A percentile compares a stretch with the other conserved stretches of the same genome.
Evolutionary conservation across 2,113 vertebrate genomes (phyloP).

Genomic region (Tragelaphus imberbis): DNA sequence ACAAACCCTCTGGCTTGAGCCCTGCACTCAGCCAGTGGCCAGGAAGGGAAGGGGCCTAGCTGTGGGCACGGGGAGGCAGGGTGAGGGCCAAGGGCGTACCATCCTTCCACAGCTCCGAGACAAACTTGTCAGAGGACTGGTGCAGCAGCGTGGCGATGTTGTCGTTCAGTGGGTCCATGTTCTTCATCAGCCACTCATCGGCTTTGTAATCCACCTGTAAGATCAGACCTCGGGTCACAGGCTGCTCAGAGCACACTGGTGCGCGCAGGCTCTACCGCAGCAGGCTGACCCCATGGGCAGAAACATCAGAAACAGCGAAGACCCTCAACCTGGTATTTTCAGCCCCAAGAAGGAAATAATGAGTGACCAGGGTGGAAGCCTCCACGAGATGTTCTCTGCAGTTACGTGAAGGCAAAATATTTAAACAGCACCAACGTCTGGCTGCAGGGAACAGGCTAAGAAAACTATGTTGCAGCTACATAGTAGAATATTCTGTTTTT

Average conservation of each 20-base stretch:
- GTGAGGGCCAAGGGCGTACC: constrained; percentile 83
- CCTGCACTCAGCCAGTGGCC: not conserved
- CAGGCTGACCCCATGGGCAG: rapidly evolving
- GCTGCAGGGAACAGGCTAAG: not conserved
- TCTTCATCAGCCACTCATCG: constrained; percentile 98
- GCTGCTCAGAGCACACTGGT: rapidly evolving
- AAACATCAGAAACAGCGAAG: rapidly evolving
- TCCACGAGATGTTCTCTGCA: rapidly evolving
- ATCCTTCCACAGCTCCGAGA: constrained; percentile 97
- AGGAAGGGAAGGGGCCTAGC: not conserved
- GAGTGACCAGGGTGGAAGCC: too few relatives aligned
- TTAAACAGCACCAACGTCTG: not conserved
- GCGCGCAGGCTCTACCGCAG: rapidly evolving
- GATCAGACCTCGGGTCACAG: not conserved
- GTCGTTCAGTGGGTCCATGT: constrained; percentile 98
- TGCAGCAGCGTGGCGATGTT: constrained; percentile 95
- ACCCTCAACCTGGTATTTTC: not conserved
- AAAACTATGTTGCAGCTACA: not conserved
- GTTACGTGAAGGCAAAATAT: rapidly evolving
- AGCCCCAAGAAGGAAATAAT: not conserved
- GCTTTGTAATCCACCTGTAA: constrained; percentile 98
- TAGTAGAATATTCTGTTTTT: not conserved
- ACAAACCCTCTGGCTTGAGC: not conserved
- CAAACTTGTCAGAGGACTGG: constrained; percentile 96
- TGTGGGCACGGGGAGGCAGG: not conserved